Percentiles rank a stretch among this genome's conserved stretches.
phyloP scores from a whole-genome alignment of 2,797 vertebrate genomes.

The Characodon lateralis region DNA sequence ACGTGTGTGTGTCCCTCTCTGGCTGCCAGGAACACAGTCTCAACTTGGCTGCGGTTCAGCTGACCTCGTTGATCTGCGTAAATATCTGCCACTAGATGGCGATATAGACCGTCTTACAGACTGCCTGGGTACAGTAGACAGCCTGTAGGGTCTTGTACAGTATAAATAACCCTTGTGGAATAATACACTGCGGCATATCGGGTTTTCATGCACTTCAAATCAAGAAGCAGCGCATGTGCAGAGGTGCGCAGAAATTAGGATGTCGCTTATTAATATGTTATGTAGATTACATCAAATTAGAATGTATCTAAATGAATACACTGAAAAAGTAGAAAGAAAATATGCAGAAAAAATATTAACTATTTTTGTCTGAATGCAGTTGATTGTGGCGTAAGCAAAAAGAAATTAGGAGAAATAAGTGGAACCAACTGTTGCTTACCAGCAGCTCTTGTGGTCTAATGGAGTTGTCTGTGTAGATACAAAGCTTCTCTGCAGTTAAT shows the following conservation, averaged over 20 bases:
- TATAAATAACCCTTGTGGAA: constrained; percentile 58
- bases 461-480: constrained; percentile 99
- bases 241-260: constrained; percentile 1
- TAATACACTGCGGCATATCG: constrained; percentile 38
- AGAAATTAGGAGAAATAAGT: constrained; percentile 5
- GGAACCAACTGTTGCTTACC: constrained; percentile 81
- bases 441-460: constrained; percentile 94
- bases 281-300: not conserved
- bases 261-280: not conserved
- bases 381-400: not conserved
- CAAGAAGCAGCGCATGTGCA: constrained; percentile 20
- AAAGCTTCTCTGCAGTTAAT: constrained; percentile 96
- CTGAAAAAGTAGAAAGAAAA: not conserved
- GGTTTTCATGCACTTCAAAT: constrained; percentile 42
- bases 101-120: constrained; percentile 71
- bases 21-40: constrained; percentile 76
- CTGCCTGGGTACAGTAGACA: constrained; percentile 48
- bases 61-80: constrained; percentile 79
- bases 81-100: constrained; percentile 88
- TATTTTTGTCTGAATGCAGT: not conserved
- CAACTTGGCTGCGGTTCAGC: constrained; percentile 80
- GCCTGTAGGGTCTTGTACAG: constrained; percentile 55
- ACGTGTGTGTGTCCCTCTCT: constrained; percentile 62
- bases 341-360: not conserved
- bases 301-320: not conserved